Percentiles rank a stretch among this genome's conserved stretches.
Conservation (phyloP, 1,140 invertebrate species). For the Heliconius himera region DNA sequence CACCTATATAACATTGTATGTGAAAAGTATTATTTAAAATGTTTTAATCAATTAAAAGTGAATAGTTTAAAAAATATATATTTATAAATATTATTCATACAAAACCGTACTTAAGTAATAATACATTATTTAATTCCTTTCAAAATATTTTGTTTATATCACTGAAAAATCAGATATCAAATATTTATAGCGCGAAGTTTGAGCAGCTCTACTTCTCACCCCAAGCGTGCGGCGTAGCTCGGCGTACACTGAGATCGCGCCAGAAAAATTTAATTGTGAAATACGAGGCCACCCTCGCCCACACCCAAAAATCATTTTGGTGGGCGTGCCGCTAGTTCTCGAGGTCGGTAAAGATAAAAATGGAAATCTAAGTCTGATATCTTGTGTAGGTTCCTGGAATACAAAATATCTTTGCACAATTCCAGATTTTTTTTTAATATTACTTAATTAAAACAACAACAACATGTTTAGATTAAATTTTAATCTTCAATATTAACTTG, state of each 20-base stretch:
- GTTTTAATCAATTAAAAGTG: no score
- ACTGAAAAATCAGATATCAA: neutral
- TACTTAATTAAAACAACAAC: neutral
- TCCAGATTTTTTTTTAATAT: neutral
- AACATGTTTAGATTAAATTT: neutral
- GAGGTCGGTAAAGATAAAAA: slow-evolving; percentile 34
- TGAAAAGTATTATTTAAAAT: no score
- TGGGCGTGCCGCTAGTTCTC: slow-evolving; percentile 52
- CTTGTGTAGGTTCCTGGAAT: slow-evolving; percentile 6
- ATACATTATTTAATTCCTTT: no score
- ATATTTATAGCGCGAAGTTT: slow-evolving; percentile 42
- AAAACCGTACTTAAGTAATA: no score
- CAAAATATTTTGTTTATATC: neutral
- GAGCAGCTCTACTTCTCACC: slow-evolving; percentile 50
- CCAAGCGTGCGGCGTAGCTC: slow-evolving; percentile 66
- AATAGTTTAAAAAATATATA: no score
- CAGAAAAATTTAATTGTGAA: slow-evolving; percentile 80
- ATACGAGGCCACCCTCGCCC: slow-evolving; percentile 58
- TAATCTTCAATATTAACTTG: neutral
- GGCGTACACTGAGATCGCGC: slow-evolving; percentile 72
- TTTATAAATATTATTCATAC: no score
- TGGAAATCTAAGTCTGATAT: slow-evolving; percentile 21
- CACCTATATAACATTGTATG: no score
- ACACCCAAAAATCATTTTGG: slow-evolving; percentile 53
- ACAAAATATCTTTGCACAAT: neutral